These are phyloP conservation scores for Leptopilina clavipes DNA, from an alignment of 1,140 invertebrate species.

Conservation along the genomic window DNA sequence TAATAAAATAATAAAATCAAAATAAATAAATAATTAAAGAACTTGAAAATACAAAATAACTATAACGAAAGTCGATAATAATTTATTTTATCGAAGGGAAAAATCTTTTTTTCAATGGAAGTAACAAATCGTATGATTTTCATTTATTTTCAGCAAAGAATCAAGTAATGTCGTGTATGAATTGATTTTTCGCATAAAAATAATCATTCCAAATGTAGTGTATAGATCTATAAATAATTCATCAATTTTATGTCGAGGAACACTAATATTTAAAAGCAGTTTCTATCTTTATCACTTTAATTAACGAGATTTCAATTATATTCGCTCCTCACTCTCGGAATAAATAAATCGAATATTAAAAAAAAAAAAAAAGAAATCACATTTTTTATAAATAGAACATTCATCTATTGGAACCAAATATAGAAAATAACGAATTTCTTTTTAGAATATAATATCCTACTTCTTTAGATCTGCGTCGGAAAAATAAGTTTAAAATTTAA, in stretches of 20 bases:
- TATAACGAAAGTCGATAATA: conserved; percentile 6
- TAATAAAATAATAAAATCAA: too few species aligned
- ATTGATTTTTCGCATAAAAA: conserved; percentile 16
- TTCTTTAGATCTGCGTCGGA: too few species aligned
- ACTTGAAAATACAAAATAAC: neutral
- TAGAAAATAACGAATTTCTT: too few species aligned
- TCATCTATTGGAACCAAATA: too few species aligned
- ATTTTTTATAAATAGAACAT: too few species aligned
- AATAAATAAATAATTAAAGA: too few species aligned
- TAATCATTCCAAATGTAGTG: neutral
- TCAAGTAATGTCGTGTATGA: too few species aligned
- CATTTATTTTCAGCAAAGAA: neutral
- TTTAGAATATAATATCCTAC: too few species aligned
- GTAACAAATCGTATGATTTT: neutral
- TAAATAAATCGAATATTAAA: too few species aligned
- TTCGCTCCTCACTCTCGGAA: neutral
- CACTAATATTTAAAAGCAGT: neutral
- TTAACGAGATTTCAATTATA: neutral
- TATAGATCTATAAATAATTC: neutral
- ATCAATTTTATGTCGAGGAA: too few species aligned
- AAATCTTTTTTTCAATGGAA: neutral
- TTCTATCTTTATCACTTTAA: neutral
- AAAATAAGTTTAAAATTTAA: too few species aligned
- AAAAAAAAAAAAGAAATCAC: too few species aligned
- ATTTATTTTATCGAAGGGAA: conserved; percentile 7